A percentile compares a stretch with the other conserved stretches of the same genome.
phyloP scores from a whole-genome alignment of 1,140 invertebrate species.

The Micrasema minimum region DNA sequence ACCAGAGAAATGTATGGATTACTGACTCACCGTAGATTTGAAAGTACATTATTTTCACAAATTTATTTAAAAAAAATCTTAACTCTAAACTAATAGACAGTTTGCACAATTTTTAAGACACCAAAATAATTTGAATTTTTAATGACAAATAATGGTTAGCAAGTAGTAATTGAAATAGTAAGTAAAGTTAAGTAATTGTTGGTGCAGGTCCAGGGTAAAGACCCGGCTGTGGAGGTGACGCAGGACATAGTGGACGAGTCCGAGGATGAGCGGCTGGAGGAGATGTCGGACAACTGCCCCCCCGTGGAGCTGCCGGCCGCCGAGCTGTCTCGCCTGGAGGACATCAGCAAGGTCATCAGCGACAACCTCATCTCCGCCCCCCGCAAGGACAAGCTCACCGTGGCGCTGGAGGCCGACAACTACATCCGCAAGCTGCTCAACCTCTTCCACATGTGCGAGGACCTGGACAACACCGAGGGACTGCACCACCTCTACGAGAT shows the following conservation, averaged over 20 bases:
- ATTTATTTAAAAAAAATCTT: no score
- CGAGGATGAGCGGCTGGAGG: constrained; percentile 97
- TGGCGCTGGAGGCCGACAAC: constrained; percentile 93
- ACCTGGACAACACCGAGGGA: constrained; percentile 93
- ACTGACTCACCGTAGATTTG: no score
- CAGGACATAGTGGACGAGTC: constrained; percentile 98
- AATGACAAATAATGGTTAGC: no score
- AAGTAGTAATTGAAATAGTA: no score
- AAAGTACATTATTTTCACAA: no score
- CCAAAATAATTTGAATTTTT: no score
- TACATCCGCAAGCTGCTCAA: constrained; percentile 97
- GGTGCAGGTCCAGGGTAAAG: constrained; percentile 97
- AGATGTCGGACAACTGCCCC: constrained; percentile 91
- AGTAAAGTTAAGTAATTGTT: no score
- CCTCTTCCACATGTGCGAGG: constrained; percentile 97
- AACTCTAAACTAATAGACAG: no score
- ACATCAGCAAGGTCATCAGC: constrained; percentile 91
- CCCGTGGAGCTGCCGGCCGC: constrained; percentile 94
- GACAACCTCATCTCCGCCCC: constrained; percentile 85
- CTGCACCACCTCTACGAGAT: constrained; percentile 98
- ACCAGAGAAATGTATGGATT: no score
- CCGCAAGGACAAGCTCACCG: constrained; percentile 93
- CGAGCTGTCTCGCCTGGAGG: constrained; percentile 91
- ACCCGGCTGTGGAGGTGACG: constrained; percentile 97
- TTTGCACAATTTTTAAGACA: no score